These are phyloP conservation scores for Chaunax sp. DNA, from an alignment of 2,797 vertebrate genomes.

Conservation along the genomic window DNA sequence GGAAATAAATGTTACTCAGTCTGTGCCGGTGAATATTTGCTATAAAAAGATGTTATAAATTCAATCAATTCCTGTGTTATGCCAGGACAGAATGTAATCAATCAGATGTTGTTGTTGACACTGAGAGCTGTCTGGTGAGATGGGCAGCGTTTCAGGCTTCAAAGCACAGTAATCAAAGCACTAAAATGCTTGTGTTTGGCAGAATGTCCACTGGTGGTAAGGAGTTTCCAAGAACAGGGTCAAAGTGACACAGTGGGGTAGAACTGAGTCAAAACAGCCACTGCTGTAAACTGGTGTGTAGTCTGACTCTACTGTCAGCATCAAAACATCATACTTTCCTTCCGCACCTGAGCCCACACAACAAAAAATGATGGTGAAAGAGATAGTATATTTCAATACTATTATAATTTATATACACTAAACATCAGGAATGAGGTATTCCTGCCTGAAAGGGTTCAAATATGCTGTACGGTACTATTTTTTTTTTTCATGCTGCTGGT, in stretches of 20 bases:
- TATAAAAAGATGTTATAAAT: background rate
- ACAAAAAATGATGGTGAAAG: background rate
- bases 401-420: background rate
- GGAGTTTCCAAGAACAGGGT: background rate
- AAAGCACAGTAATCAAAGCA: background rate
- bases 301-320: background rate
- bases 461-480: background rate
- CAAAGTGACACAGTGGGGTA: background rate
- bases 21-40: background rate
- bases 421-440: no score
- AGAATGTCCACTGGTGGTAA: background rate
- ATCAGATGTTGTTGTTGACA: background rate
- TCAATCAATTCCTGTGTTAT: background rate
- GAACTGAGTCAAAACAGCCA: background rate
- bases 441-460: background rate
- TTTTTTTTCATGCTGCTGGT: conserved; percentile 28
- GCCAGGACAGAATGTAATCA: background rate
- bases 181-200: background rate
- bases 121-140: background rate
- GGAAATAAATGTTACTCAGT: background rate
- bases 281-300: background rate
- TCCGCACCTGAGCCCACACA: no score
- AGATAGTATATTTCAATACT: no score
- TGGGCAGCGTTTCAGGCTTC: background rate
- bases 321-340: background rate